These are phyloP conservation scores for Drosophila neutralis DNA, from an alignment of 2,888 invertebrate genomes.

Conservation along the genomic window DNA sequence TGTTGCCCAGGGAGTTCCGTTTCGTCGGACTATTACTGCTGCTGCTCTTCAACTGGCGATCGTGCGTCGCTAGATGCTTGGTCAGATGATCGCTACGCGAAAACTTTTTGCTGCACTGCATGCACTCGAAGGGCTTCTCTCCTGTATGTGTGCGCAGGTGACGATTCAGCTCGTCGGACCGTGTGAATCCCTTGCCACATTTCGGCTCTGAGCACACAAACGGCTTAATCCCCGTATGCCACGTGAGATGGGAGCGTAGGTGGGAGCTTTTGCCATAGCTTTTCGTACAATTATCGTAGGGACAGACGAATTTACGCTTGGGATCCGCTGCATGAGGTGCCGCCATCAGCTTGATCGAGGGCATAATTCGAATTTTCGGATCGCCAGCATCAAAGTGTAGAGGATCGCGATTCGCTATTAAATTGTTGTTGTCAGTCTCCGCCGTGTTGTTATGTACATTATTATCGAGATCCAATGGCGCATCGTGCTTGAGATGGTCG, in stretches of 20 bases:
- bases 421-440: conserved; percentile 65
- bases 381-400: conserved; percentile 38
- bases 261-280: conserved; percentile 84
- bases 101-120: conserved; percentile 82
- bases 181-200: conserved; percentile 83
- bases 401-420: conserved; percentile 40
- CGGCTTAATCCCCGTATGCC: conserved; percentile 83
- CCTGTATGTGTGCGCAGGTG: conserved; percentile 83
- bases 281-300: conserved; percentile 81
- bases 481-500: conserved; percentile 62
- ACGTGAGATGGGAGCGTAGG: conserved; percentile 83
- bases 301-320: conserved; percentile 80
- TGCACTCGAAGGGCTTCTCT: conserved; percentile 82
- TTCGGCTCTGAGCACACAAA: conserved; percentile 79
- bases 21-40: conserved; percentile 48
- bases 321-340: conserved; percentile 71
- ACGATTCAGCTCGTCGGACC: conserved; percentile 82
- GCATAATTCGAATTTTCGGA: conserved; percentile 78
- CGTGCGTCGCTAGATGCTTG: conserved; percentile 82
- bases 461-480: conserved; percentile 71
- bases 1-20: conserved; percentile 31
- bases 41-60: conserved; percentile 69
- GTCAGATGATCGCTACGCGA: conserved; percentile 83
- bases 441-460: conserved; percentile 59
- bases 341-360: conserved; percentile 78